A percentile compares a stretch with the other conserved stretches of the same genome.
These are phyloP conservation scores for Rynchops niger DNA, from an alignment of 2,113 vertebrate genomes.

Conservation along the genomic window DNA sequence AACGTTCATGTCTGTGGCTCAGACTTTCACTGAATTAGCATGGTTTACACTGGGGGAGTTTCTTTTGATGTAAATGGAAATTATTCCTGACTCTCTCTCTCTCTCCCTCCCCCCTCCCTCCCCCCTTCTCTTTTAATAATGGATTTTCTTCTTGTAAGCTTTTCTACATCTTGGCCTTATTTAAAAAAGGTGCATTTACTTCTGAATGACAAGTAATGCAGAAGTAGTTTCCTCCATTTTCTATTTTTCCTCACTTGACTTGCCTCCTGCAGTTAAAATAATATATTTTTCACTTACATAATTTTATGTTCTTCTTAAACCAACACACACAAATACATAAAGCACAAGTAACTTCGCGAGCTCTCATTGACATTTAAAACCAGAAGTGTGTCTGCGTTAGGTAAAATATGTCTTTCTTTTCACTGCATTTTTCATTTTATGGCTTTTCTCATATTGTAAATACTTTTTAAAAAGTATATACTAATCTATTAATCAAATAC, in stretches of 20 bases:
- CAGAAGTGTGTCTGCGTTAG: background rate
- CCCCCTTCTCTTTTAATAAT: background rate
- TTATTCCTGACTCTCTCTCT: background rate
- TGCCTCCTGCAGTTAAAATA: conserved; percentile 32
- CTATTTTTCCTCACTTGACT: background rate
- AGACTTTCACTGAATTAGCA: background rate
- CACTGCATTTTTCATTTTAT: background rate
- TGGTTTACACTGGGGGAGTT: background rate
- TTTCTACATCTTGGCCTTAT: background rate
- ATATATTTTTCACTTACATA: conserved; percentile 26
- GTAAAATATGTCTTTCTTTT: background rate
- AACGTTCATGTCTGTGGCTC: background rate
- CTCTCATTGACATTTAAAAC: conserved; percentile 7
- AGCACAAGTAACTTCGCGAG: background rate
- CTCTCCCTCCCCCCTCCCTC: accelerated
- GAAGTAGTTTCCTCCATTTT: background rate
- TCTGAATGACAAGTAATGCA: background rate
- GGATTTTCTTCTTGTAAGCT: background rate
- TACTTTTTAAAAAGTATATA: background rate
- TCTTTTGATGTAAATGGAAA: background rate
- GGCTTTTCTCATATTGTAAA: background rate
- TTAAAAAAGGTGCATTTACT: background rate
- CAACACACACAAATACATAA: conserved; percentile 20
- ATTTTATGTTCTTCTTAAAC: conserved; percentile 52
- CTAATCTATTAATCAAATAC: background rate